These are phyloP conservation scores for Seriola aureovittata DNA, from an alignment of 2,113 vertebrate species.

Conservation along the genomic window DNA sequence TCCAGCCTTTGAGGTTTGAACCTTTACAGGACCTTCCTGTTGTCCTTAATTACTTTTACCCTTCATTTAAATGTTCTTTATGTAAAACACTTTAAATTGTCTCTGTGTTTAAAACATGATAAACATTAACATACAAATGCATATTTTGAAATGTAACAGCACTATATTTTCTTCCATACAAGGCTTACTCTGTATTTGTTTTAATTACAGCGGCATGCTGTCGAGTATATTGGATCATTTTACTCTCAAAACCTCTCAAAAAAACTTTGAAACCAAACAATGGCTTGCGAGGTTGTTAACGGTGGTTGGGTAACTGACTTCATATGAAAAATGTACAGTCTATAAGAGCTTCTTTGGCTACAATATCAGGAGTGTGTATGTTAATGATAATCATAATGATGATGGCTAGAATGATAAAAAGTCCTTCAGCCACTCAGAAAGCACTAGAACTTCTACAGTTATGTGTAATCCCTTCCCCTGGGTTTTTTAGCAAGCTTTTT, in stretches of 20 bases:
- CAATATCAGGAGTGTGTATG: not conserved
- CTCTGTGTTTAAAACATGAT: not conserved
- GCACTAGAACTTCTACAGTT: constrained; percentile 13
- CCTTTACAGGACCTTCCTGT: not conserved
- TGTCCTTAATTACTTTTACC: not conserved
- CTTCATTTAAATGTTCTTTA: not conserved
- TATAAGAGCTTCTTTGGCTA: not conserved
- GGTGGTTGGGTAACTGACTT: not conserved
- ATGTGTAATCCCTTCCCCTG: constrained; percentile 36
- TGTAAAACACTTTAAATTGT: not conserved
- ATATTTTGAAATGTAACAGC: not conserved
- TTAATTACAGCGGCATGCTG: too few species aligned
- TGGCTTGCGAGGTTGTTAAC: not conserved
- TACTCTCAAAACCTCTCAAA: not conserved
- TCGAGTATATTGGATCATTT: not conserved
- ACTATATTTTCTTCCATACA: not conserved
- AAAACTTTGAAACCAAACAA: not conserved
- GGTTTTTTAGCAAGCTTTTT: constrained; percentile 21
- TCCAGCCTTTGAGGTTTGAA: not conserved
- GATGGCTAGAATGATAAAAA: constrained; percentile 16
- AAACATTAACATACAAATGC: not conserved
- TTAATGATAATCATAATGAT: constrained; percentile 25
- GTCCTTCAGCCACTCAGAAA: constrained; percentile 27
- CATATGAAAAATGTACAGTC: not conserved
- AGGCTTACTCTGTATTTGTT: not conserved